Conservation (phyloP, 2,113 vertebrate genomes). For the Alexandromys fortis region DNA sequence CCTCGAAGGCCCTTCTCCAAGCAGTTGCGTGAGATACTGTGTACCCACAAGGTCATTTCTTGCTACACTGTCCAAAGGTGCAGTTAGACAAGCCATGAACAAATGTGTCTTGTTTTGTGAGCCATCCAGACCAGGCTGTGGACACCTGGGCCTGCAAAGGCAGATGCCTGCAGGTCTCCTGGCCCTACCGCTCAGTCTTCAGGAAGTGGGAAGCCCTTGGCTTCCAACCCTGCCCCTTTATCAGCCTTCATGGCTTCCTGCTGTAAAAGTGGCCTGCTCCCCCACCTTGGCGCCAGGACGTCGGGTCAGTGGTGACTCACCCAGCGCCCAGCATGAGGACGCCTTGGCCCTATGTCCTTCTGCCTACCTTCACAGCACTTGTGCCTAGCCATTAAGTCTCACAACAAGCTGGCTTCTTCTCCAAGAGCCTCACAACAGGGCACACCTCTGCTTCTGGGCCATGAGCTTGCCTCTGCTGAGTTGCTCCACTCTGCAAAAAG, state of each 20-base stretch:
- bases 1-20: background rate
- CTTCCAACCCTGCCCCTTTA: conserved; percentile 37
- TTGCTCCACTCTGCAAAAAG: no score
- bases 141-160: background rate
- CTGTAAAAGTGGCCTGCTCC: background rate
- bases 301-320: conserved; percentile 38
- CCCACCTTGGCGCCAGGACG: background rate
- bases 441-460: background rate
- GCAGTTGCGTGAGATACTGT: fast-evolving
- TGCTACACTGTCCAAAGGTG: fast-evolving
- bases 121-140: fast-evolving
- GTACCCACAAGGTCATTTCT: fast-evolving
- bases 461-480: fast-evolving
- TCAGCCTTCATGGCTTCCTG: conserved; percentile 46
- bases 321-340: background rate
- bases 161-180: background rate
- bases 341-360: background rate
- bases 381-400: background rate
- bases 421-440: background rate
- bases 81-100: background rate
- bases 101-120: background rate
- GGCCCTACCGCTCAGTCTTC: background rate
- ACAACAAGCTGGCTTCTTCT: background rate
- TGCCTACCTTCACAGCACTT: background rate
- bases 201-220: conserved; percentile 18